Base-by-base conservation (phyloP, 1,140 invertebrate species). In the Conopomorpha cramerella region DNA sequence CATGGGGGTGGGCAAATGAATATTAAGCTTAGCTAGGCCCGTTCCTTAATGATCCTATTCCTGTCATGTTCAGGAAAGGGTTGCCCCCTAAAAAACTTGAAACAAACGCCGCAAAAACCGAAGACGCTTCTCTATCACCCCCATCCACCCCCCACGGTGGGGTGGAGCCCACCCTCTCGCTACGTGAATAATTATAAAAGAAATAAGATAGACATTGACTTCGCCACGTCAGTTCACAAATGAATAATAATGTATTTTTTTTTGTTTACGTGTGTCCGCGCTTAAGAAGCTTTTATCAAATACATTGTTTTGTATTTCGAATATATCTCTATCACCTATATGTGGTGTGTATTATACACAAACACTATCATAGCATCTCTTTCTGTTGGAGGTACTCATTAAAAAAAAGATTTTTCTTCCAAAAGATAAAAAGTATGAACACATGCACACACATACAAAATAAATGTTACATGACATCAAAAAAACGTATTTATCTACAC, bases 131-230 rank as follows among this genome's bases (percentile, higher is more conserved):
- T 42, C 48, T 50, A 51, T 57, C 52, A 51, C 55, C 43, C 53
- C 38, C 49, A 54, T 47, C 39, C 27, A 39, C 13, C 34, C 30
- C 42, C 30, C 37, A 43, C 39, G 29, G 34, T 43, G n/a, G 43
- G 33, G 43, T 40, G 15, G 45, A 16, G 11, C 39, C 48, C 34
- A 54, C 57, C 46, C 8, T 11, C 4, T 3, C 3, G 3, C 30
- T 7, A 8, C 51, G 58, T 67, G 67, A 68, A 72, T 74, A 74
- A 74, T 74, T 74, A 74, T 70, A 67, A 74, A 74, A 74, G 70
- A 74, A 72, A 70, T 74, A 74, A 70, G 67, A 74, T 64, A 74
- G 67, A 70, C 70, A 71, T 64, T 58, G 66, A 74, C 70, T 74
- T 59, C 39, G 54, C 61, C 49, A 45, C 61, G 62, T 71, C 63